Conservation (phyloP, 2,888 invertebrate genomes). For the Pristionchus fissidentatus region DNA sequence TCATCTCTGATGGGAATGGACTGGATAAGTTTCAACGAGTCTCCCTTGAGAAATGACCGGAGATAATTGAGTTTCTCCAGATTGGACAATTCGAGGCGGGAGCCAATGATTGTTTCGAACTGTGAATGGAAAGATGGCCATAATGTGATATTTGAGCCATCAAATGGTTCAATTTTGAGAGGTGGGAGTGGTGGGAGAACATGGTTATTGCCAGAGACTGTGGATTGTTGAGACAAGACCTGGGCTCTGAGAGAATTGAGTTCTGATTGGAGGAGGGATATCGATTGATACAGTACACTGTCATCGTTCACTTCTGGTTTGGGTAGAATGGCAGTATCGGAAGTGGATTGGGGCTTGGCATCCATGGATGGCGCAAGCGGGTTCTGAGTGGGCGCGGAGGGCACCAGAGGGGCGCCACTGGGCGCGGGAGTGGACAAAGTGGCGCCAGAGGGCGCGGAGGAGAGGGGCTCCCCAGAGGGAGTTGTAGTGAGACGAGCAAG, state of each 20-base stretch:
- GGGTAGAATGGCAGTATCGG: not conserved
- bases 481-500: no score
- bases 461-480: not conserved
- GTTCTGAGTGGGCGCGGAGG: not conserved
- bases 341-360: no score
- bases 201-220: not conserved
- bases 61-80: not conserved
- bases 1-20: constrained; percentile 16
- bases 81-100: not conserved
- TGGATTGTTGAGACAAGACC: not conserved
- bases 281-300: not conserved
- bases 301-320: not conserved
- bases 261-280: not conserved
- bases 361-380: no score
- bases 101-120: not conserved
- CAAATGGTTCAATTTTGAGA: not conserved
- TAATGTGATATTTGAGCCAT: not conserved
- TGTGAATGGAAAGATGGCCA: no score
- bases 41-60: not conserved
- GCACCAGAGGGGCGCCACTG: not conserved
- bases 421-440: not conserved
- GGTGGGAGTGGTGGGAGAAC: not conserved
- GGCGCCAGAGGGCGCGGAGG: not conserved
- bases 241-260: not conserved
- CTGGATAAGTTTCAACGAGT: not conserved